Evolutionary conservation across 2,888 invertebrate species (phyloP), one percentile per base, ranked within the genome.

Genomic region (Lasius platythorax): DNA sequence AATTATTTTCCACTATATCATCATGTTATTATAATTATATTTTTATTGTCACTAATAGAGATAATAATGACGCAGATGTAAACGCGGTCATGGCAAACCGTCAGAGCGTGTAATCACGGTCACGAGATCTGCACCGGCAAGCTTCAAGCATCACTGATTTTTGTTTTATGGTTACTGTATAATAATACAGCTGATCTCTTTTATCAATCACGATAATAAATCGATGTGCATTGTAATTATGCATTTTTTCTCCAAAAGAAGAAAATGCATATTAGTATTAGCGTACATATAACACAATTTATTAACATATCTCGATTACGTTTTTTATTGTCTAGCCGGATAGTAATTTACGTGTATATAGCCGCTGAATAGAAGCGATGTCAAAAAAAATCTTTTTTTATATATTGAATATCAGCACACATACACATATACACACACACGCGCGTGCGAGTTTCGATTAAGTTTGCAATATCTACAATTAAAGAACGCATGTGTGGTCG

Each of bases 81-180:
- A 81, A 81, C 37, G 79, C 73, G 73, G 79, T 81, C 79, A 81
- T 28, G 79, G 79, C 72, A 58, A 78, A 73, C n/a, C 61, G 28
- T 72, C 50, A 9, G 61, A 63, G 56, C 28, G 18, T 73, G 18
- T 73, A 63, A 30, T 70, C 70, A 70, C 11, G 50, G 37, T 15
- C 43, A 18, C 12, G 72, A 43, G 56, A 73, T 61, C 23, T 18
- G 28, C 18, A 50, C 28, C 23, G 46, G 9, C 18, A 63, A 37
- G 37, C 23, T 40, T 43, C 3, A 43, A 68, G n/a, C 40, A 30
- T 50, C 30, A 61, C 15, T 46, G 28, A 58, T 15, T 43, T 58
- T 68, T 37, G 50, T 61, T 28, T 50, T n/a, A 63, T 12, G 1
- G 9, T 56, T 9, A 12, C 9, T 76, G 2, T 4, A 53, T 53